A percentile compares a stretch with the other conserved stretches of the same genome.
These are phyloP conservation scores for Hirudinaria manillensis DNA, from an alignment of 2,888 invertebrate genomes.

Conservation along the genomic window DNA sequence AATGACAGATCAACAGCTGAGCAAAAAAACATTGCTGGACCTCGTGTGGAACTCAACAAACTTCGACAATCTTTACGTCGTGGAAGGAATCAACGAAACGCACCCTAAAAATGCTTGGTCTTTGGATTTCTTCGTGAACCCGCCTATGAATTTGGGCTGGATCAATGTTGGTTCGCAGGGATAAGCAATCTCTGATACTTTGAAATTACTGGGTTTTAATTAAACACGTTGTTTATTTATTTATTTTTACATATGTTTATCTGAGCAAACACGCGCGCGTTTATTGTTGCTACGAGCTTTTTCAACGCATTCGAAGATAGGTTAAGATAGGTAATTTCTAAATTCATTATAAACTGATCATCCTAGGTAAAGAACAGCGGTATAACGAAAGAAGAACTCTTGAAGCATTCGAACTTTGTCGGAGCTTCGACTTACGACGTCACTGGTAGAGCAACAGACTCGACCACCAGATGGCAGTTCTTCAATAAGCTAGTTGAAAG, in stretches of 20 bases:
- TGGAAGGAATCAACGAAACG: neutral
- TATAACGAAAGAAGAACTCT: slow-evolving; percentile 35
- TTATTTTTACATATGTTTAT: too few species aligned
- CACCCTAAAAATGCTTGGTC: slow-evolving; percentile 26
- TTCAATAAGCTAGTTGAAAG: slow-evolving; percentile 37
- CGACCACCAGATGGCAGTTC: slow-evolving; percentile 34
- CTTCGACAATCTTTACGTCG: slow-evolving; percentile 37
- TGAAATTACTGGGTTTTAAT: too few species aligned
- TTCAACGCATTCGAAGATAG: too few species aligned
- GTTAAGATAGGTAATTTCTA: too few species aligned
- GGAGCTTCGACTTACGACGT: slow-evolving; percentile 32
- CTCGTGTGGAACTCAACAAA: slow-evolving; percentile 37
- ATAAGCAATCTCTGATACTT: too few species aligned
- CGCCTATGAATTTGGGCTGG: slow-evolving; percentile 31
- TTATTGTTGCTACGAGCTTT: too few species aligned
- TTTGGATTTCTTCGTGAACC: slow-evolving; percentile 37
- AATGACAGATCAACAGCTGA: slow-evolving; percentile 26
- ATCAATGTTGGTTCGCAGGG: neutral
- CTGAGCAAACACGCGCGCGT: too few species aligned
- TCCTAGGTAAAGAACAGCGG: slow-evolving; percentile 21
- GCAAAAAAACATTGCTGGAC: slow-evolving; percentile 35
- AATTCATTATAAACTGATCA: too few species aligned
- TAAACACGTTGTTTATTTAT: too few species aligned
- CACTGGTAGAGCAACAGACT: slow-evolving; percentile 36
- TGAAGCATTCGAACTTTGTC: slow-evolving; percentile 31